phyloP scores from a whole-genome alignment of 1,140 invertebrate species.

The Muscidifurax raptorellus region DNA sequence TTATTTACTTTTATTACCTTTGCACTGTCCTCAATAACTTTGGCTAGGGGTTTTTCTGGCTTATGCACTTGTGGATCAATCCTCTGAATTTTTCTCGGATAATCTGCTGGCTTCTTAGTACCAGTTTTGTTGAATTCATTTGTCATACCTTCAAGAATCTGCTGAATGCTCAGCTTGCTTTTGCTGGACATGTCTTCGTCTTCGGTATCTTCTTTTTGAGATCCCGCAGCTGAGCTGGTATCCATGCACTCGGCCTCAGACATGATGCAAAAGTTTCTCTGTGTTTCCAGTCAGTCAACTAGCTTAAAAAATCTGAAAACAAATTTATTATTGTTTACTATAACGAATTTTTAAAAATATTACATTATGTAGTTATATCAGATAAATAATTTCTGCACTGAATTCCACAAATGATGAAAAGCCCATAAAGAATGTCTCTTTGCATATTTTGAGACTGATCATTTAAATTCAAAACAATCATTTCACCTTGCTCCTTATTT shows the following conservation, averaged over 20 bases:
- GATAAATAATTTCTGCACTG: background rate
- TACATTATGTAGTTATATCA: background rate
- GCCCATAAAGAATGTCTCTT: background rate
- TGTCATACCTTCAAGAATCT: constrained; percentile 75
- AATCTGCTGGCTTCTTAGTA: constrained; percentile 50
- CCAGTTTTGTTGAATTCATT: constrained; percentile 73
- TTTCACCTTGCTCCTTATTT: background rate
- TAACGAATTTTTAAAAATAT: background rate
- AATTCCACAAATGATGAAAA: background rate
- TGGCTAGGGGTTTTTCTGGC: constrained; percentile 32
- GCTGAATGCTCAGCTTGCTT: constrained; percentile 70
- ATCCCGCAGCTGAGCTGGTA: constrained; percentile 62
- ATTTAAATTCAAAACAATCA: background rate
- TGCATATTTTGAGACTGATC: background rate
- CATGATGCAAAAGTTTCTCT: constrained; percentile 51
- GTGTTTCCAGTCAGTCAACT: constrained; percentile 6
- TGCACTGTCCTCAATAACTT: constrained; percentile 41
- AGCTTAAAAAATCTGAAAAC: constrained; percentile 1
- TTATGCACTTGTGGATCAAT: constrained; percentile 18
- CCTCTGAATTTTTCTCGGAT: constrained; percentile 22
- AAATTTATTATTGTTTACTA: background rate
- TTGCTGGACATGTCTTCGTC: constrained; percentile 64
- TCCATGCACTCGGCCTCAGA: constrained; percentile 60
- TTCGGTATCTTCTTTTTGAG: constrained; percentile 63
- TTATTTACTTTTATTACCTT: constrained; percentile 15